phyloP scores from a whole-genome alignment of 2,888 invertebrate species.

The Spodoptera littoralis region DNA sequence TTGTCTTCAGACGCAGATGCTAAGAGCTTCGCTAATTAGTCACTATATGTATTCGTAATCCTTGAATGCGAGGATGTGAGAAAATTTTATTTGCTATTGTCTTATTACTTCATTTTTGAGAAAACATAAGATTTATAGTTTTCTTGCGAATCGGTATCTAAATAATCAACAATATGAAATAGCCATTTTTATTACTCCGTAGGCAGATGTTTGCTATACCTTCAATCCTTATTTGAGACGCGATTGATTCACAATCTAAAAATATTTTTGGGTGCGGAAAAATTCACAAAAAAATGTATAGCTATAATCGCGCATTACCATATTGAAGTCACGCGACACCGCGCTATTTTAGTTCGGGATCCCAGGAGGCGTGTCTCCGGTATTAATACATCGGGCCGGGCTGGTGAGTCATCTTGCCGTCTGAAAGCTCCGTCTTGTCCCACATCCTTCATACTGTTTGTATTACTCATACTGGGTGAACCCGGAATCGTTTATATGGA shows the following conservation, averaged over 20 bases:
- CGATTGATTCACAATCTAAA: slow-evolving; percentile 57
- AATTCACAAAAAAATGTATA: slow-evolving; percentile 58
- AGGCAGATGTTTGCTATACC: slow-evolving; percentile 15
- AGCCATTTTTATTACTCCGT: slow-evolving; percentile 8
- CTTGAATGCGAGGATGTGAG: slow-evolving; percentile 55
- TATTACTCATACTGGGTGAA: slow-evolving; percentile 84
- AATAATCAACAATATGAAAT: neutral
- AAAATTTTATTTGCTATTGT: slow-evolving; percentile 18
- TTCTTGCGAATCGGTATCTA: too few relatives aligned
- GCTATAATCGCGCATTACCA: slow-evolving; percentile 69
- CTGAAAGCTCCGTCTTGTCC: slow-evolving; percentile 86
- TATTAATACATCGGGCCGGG: slow-evolving; percentile 82
- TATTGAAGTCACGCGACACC: slow-evolving; percentile 84
- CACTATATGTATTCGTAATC: slow-evolving; percentile 50
- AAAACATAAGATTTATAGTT: too few relatives aligned
- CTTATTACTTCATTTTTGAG: neutral
- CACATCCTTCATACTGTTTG: slow-evolving; percentile 84
- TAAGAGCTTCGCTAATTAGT: slow-evolving; percentile 65
- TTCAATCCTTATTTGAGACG: slow-evolving; percentile 48
- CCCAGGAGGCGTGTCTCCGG: slow-evolving; percentile 87
- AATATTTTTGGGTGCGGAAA: slow-evolving; percentile 58
- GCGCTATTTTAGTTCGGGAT: slow-evolving; percentile 83
- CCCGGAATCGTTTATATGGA: slow-evolving; percentile 80
- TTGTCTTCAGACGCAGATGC: slow-evolving; percentile 61
- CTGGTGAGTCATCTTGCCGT: slow-evolving; percentile 83